Evolutionary conservation across 23 tunicate species (phyloP).

Genomic region (Trididemnum clinides): DNA sequence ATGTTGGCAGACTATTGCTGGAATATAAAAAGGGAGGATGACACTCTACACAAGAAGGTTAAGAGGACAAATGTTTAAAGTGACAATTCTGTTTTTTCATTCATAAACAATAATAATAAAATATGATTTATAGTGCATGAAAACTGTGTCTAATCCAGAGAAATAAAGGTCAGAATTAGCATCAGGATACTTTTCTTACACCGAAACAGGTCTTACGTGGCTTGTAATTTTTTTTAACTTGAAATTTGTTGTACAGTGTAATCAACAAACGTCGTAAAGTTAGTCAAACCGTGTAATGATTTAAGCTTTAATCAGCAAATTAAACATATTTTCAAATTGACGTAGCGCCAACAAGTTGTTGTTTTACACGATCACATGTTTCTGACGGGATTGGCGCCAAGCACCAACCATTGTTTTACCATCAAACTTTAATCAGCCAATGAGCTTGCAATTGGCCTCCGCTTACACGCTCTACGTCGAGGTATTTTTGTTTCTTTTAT

Average conservation of each 20-base stretch:
- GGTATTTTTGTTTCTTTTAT: no score
- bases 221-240: slow-evolving; percentile 3
- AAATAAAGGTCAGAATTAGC: slow-evolving; percentile 5
- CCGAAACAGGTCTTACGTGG: slow-evolving; percentile 9
- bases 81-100: not conserved
- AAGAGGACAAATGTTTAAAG: slow-evolving; percentile 17
- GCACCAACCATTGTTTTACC: no score
- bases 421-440: no score
- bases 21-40: slow-evolving; percentile 7
- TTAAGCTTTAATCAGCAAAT: no score
- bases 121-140: not conserved
- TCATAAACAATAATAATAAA: not conserved
- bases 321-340: no score
- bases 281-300: no score
- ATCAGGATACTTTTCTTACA: slow-evolving; percentile 10
- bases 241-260: slow-evolving; percentile 19
- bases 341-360: no score
- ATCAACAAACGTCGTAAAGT: no score
- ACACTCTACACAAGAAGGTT: slow-evolving; percentile 7
- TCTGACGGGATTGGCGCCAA: no score
- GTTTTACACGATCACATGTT: no score
- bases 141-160: not conserved
- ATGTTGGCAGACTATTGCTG: slow-evolving; percentile 18
- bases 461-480: no score
- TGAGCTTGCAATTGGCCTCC: no score